Percentiles rank a stretch among this genome's conserved stretches.
Evolutionary conservation across 2,113 vertebrate genomes (phyloP).

Genomic region (Nibea coibor): DNA sequence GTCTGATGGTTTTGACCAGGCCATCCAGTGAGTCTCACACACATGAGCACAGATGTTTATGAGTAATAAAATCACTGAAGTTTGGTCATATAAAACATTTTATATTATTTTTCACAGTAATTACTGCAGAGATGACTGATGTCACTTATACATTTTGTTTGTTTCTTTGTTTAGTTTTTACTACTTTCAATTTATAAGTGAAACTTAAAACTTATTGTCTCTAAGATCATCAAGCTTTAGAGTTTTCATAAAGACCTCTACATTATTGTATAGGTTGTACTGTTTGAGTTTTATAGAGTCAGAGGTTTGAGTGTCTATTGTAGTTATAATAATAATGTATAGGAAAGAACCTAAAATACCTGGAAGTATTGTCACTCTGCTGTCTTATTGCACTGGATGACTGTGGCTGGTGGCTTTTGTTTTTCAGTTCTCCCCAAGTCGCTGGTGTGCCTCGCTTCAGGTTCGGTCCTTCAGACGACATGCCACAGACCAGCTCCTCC

Average conservation of each 20-base stretch:
- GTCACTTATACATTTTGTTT: no score
- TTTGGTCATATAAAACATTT: neutral
- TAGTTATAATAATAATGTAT: neutral
- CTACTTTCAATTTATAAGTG: no score
- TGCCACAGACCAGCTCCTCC: conserved; percentile 92
- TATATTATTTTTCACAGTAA: neutral
- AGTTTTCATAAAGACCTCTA: no score
- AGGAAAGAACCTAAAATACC: neutral
- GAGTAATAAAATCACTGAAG: neutral
- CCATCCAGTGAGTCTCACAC: conserved; percentile 90
- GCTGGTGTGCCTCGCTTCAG: conserved; percentile 93
- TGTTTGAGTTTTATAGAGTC: neutral
- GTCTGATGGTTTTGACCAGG: conserved; percentile 93
- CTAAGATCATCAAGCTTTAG: no score
- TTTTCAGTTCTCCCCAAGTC: conserved; percentile 92
- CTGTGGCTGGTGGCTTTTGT: neutral
- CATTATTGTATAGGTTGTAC: neutral
- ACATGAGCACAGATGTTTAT: no score
- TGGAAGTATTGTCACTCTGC: neutral
- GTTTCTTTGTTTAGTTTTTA: no score
- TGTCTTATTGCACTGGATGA: neutral
- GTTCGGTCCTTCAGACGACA: conserved; percentile 91
- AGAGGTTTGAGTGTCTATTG: neutral
- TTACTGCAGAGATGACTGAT: neutral
- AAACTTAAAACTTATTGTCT: no score